A percentile compares a stretch with the other conserved stretches of the same genome.
phyloP scores from a whole-genome alignment of 1,140 invertebrate genomes.

The Drosophila nannoptera region DNA sequence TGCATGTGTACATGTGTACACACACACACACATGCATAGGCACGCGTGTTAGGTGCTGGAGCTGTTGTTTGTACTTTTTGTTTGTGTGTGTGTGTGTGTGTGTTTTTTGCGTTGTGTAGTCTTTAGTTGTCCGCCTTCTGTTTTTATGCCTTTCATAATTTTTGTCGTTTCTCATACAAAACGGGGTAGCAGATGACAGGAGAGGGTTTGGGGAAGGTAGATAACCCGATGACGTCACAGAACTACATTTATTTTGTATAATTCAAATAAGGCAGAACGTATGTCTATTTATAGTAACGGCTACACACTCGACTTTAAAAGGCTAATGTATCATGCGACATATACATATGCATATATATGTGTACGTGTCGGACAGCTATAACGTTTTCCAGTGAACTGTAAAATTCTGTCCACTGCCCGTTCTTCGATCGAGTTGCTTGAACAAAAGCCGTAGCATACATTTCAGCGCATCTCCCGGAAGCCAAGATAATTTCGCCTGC shows the following conservation, averaged over 20 bases:
- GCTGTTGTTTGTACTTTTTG: constrained; percentile 51
- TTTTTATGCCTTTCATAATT: constrained; percentile 16
- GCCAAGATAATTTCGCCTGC: too few species aligned
- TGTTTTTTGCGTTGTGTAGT: constrained; percentile 41
- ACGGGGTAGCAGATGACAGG: background rate
- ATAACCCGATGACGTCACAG: constrained; percentile 11
- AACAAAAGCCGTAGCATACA: too few species aligned
- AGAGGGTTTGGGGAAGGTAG: background rate
- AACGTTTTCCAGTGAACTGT: too few species aligned
- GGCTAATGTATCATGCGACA: too few species aligned
- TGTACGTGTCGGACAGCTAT: too few species aligned
- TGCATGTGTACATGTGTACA: constrained; percentile 1
- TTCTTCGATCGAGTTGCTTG: too few species aligned
- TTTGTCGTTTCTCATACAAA: constrained; percentile 2
- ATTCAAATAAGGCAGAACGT: background rate
- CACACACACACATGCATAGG: constrained; percentile 1
- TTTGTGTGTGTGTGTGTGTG: too few species aligned
- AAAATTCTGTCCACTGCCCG: too few species aligned
- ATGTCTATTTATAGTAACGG: constrained; percentile 1
- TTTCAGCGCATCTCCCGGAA: too few species aligned
- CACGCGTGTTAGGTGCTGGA: background rate
- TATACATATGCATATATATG: too few species aligned
- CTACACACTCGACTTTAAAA: too few species aligned
- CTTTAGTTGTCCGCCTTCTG: constrained; percentile 52
- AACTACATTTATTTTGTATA: constrained; percentile 1